Evolutionary conservation across 2,113 vertebrate species (phyloP).

Genomic region (Actenoides lindsayi): DNA sequence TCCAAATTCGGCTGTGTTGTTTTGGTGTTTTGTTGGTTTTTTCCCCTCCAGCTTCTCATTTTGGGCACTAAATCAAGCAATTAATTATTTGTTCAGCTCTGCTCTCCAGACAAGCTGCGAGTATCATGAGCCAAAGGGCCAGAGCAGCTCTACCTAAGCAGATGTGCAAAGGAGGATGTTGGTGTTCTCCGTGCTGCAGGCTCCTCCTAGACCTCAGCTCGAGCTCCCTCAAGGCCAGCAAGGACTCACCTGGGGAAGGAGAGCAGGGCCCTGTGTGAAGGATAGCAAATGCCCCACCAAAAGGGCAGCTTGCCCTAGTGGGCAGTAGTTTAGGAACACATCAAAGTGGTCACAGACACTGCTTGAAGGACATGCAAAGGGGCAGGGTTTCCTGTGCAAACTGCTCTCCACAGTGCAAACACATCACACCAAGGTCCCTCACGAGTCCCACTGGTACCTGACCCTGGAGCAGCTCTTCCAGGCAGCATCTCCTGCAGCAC

Average conservation of each 20-base stretch:
- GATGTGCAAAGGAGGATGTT: background rate
- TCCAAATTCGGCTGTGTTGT: background rate
- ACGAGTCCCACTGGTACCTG: background rate
- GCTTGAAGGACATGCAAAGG: background rate
- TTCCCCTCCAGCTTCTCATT: background rate
- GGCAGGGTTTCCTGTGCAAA: background rate
- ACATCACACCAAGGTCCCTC: background rate
- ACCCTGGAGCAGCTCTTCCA: background rate
- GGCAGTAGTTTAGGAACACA: background rate
- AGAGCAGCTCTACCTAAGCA: background rate
- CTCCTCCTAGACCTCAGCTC: background rate
- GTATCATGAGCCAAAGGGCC: background rate
- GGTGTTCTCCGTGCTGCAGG: background rate
- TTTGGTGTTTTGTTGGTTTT: background rate
- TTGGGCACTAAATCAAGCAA: constrained; percentile 35
- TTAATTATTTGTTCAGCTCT: constrained; percentile 40
- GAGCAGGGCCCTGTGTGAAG: background rate
- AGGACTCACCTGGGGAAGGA: background rate
- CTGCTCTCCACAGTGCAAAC: background rate
- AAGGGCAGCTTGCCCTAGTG: background rate
- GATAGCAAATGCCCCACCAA: background rate
- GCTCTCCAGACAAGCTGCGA: background rate
- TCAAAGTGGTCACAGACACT: background rate
- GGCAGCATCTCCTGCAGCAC: background rate
- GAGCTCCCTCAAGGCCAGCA: background rate